These are phyloP conservation scores for Colostygia pectinataria DNA, from an alignment of 2,888 invertebrate genomes.

Conservation along the genomic window DNA sequence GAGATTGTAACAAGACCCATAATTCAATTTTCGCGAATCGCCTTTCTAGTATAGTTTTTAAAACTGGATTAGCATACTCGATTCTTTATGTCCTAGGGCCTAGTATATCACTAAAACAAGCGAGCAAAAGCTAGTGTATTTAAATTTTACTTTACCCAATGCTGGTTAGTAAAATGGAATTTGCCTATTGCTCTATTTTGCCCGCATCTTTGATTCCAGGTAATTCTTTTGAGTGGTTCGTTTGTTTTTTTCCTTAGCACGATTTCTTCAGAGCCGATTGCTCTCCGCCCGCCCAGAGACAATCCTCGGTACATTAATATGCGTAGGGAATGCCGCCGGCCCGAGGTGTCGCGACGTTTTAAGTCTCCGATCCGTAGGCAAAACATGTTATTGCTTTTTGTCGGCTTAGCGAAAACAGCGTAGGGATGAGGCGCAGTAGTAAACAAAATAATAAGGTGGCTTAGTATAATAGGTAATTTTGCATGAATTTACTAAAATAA, in stretches of 20 bases:
- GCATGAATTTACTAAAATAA: no score
- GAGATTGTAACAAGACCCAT: no score
- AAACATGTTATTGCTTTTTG: slow-evolving; percentile 37
- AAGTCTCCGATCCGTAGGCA: slow-evolving; percentile 28
- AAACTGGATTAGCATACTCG: no score
- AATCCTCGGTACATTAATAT: slow-evolving; percentile 25
- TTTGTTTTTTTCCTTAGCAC: neutral
- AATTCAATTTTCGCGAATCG: no score
- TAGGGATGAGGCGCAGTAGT: neutral
- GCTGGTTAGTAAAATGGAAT: no score
- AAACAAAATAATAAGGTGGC: no score
- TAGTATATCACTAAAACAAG: no score
- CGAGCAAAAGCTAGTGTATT: no score
- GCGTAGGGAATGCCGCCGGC: slow-evolving; percentile 7
- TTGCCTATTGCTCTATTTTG: no score
- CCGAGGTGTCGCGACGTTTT: slow-evolving; percentile 25
- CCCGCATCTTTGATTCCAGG: neutral
- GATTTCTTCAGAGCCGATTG: slow-evolving; percentile 1
- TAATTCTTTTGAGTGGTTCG: neutral
- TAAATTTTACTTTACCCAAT: no score
- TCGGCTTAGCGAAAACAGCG: slow-evolving; percentile 19
- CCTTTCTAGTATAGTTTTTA: no score
- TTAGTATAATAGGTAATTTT: neutral
- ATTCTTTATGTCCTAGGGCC: no score
- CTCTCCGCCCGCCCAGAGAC: neutral